Evolutionary conservation across 2,113 vertebrate genomes (phyloP).

Genomic region (Tetrao urogallus): DNA sequence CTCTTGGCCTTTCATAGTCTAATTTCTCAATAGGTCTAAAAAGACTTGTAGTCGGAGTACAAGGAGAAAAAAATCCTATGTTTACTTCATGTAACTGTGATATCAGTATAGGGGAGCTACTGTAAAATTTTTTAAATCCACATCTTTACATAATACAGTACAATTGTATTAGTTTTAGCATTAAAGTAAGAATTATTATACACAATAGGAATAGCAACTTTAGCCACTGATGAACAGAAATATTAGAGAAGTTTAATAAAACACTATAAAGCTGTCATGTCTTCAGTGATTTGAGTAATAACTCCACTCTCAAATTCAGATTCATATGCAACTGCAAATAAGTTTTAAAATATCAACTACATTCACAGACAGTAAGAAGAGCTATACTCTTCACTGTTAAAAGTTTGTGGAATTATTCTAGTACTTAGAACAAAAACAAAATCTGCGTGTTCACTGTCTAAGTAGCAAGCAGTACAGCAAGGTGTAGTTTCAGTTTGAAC

Average conservation of each 20-base stretch:
- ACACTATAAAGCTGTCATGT: neutral
- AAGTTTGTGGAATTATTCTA: neutral
- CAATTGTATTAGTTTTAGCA: neutral
- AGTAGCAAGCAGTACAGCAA: neutral
- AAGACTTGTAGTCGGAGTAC: neutral
- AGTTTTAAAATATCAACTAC: neutral
- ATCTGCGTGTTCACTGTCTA: neutral
- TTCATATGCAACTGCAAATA: neutral
- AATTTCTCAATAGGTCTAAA: conserved; percentile 73
- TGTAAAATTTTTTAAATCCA: neutral
- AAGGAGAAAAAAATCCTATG: neutral
- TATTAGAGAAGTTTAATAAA: neutral
- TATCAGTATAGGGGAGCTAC: neutral
- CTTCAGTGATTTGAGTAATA: neutral
- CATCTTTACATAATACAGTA: neutral
- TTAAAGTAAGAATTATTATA: neutral
- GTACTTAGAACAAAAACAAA: neutral
- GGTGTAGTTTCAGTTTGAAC: neutral
- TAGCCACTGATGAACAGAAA: neutral
- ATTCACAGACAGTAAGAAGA: neutral
- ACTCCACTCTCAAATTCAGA: neutral
- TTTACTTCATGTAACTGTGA: neutral
- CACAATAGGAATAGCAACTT: neutral
- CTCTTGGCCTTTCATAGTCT: conserved; percentile 71
- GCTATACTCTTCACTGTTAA: rapidly evolving